These are phyloP conservation scores for Trissolcus basalis DNA, from an alignment of 1,140 invertebrate species.

Conservation along the genomic window DNA sequence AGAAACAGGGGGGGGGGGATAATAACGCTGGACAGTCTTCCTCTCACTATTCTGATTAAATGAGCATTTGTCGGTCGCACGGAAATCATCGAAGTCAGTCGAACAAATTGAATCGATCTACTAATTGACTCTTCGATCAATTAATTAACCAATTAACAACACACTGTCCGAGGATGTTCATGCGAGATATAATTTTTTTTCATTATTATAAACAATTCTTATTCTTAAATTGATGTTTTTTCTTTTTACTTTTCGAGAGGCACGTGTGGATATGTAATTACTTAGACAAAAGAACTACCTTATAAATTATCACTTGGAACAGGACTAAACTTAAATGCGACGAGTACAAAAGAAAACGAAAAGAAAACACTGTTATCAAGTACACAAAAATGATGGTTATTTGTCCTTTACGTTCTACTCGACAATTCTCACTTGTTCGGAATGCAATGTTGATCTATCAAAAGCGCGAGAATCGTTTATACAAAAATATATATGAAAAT, in stretches of 20 bases:
- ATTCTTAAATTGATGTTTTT: slow-evolving; percentile 10
- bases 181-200: slow-evolving; percentile 7
- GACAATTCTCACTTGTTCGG: slow-evolving; percentile 19
- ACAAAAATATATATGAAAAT: slow-evolving; percentile 37
- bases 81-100: slow-evolving; percentile 8
- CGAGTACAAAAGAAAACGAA: slow-evolving; percentile 26
- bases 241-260: slow-evolving; percentile 62
- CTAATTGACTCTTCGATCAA: slow-evolving; percentile 1
- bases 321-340: slow-evolving; percentile 57
- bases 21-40: slow-evolving; percentile 68
- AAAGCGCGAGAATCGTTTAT: slow-evolving; percentile 14
- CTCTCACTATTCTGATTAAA: slow-evolving; percentile 59
- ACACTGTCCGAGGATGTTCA: neutral
- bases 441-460: neutral
- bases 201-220: neutral
- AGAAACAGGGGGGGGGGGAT: neutral
- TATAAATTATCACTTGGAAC: slow-evolving; percentile 67
- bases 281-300: slow-evolving; percentile 54
- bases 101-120: slow-evolving; percentile 3
- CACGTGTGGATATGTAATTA: slow-evolving; percentile 64
- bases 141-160: slow-evolving; percentile 4
- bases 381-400: too few species aligned
- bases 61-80: slow-evolving; percentile 54
- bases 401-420: too few species aligned
- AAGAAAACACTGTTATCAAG: too few species aligned